These are phyloP conservation scores for Phocoena sinus DNA, from an alignment of 2,113 vertebrate species.

Conservation along the genomic window DNA sequence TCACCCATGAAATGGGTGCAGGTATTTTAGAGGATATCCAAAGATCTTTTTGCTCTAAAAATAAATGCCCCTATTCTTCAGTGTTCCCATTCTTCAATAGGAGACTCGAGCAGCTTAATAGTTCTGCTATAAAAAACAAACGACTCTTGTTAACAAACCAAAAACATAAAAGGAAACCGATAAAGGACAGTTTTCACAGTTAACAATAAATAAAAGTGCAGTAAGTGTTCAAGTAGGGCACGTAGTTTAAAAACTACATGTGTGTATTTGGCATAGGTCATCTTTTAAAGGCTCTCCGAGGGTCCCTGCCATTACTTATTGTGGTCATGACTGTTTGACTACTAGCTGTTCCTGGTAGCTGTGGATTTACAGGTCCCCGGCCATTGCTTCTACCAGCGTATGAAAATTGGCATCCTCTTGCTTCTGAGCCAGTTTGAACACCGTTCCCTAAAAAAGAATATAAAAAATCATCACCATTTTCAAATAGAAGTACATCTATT, in stretches of 20 bases:
- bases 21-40: constrained; percentile 38
- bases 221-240: constrained; percentile 95
- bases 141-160: constrained; percentile 69
- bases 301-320: constrained; percentile 96
- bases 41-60: constrained; percentile 65
- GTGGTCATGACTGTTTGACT: constrained; percentile 83
- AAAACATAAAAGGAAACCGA: constrained; percentile 67
- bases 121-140: constrained; percentile 72
- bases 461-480: constrained; percentile 30
- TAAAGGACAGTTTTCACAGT: constrained; percentile 82
- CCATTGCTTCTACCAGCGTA: constrained; percentile 89
- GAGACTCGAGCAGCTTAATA: constrained; percentile 55
- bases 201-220: constrained; percentile 95
- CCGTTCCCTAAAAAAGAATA: constrained; percentile 87
- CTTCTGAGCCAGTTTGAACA: constrained; percentile 82
- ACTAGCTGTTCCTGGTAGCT: constrained; percentile 69
- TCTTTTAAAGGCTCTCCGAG: constrained; percentile 90
- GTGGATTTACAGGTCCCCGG: constrained; percentile 82
- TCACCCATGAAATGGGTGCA: constrained; percentile 63
- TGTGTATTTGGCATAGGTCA: constrained; percentile 77
- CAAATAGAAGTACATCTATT: background rate
- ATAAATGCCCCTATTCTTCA: constrained; percentile 65
- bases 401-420: constrained; percentile 77
- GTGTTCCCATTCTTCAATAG: constrained; percentile 52
- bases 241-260: constrained; percentile 80